Percentiles rank a stretch among this genome's conserved stretches.
Conservation (phyloP, 1,140 invertebrate species). For the Drosophila ambigua region DNA sequence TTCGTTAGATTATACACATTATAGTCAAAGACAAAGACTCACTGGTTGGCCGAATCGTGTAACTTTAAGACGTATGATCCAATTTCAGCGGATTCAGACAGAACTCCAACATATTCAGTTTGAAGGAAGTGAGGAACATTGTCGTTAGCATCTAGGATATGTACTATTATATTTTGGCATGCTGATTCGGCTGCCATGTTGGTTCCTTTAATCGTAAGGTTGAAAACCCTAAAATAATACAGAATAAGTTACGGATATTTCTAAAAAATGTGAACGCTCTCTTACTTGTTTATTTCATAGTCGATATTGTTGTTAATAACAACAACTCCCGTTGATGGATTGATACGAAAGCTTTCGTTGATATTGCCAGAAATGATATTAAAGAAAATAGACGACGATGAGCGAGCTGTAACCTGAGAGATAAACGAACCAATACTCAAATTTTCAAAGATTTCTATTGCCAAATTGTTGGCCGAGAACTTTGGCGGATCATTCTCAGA, state of each 20-base stretch:
- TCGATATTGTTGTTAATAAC: slow-evolving; percentile 90
- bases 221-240: slow-evolving; percentile 87
- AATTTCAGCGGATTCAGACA: slow-evolving; percentile 89
- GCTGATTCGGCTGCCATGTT: slow-evolving; percentile 92
- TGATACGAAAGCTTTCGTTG: slow-evolving; percentile 91
- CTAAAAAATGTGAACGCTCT: neutral
- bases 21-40: neutral
- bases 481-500: slow-evolving; percentile 94
- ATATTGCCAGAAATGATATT: slow-evolving; percentile 91
- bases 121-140: slow-evolving; percentile 92
- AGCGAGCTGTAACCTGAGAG: slow-evolving; percentile 90
- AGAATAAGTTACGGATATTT: neutral
- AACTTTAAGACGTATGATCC: slow-evolving; percentile 89
- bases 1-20: neutral
- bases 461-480: slow-evolving; percentile 87
- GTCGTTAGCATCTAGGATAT: slow-evolving; percentile 93
- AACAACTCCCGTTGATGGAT: slow-evolving; percentile 93
- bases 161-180: slow-evolving; percentile 88
- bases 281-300: slow-evolving; percentile 88
- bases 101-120: slow-evolving; percentile 87
- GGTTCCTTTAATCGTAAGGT: slow-evolving; percentile 92
- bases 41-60: slow-evolving; percentile 64
- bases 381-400: slow-evolving; percentile 92
- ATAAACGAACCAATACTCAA: slow-evolving; percentile 91
- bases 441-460: slow-evolving; percentile 94